Percentiles rank a stretch among this genome's conserved stretches.
These are phyloP conservation scores for Pampusana beccarii DNA, from an alignment of 2,113 vertebrate species.

Conservation along the genomic window DNA sequence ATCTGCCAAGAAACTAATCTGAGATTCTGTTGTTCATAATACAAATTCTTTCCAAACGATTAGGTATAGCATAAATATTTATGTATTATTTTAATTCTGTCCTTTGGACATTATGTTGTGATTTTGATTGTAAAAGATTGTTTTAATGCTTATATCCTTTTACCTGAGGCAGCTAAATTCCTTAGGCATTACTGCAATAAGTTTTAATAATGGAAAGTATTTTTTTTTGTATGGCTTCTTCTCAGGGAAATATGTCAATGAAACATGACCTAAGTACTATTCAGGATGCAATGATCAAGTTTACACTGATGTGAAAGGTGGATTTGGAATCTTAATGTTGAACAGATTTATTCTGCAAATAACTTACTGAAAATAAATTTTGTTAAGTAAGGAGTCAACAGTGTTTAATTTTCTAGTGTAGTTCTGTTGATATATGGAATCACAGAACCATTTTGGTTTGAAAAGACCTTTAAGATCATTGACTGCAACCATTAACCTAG, in stretches of 20 bases:
- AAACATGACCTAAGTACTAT: neutral
- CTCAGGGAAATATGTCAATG: neutral
- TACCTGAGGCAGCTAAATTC: neutral
- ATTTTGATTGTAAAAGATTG: neutral
- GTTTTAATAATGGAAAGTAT: neutral
- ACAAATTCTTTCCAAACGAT: neutral
- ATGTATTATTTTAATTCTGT: neutral
- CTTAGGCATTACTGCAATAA: neutral
- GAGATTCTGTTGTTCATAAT: neutral
- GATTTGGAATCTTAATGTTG: neutral
- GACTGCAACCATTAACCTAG: no score
- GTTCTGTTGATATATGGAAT: neutral
- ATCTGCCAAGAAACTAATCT: neutral
- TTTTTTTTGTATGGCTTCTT: neutral
- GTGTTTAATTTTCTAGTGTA: neutral
- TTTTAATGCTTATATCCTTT: neutral
- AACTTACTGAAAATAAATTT: neutral
- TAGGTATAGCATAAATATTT: neutral
- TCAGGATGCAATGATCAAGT: neutral
- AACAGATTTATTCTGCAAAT: neutral
- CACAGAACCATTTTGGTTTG: no score
- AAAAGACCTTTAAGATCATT: no score
- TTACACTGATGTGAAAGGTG: neutral
- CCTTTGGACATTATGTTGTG: neutral
- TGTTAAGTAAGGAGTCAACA: neutral